These are phyloP conservation scores for Chirona hameri DNA, from an alignment of 2,888 invertebrate species.

Conservation along the genomic window DNA sequence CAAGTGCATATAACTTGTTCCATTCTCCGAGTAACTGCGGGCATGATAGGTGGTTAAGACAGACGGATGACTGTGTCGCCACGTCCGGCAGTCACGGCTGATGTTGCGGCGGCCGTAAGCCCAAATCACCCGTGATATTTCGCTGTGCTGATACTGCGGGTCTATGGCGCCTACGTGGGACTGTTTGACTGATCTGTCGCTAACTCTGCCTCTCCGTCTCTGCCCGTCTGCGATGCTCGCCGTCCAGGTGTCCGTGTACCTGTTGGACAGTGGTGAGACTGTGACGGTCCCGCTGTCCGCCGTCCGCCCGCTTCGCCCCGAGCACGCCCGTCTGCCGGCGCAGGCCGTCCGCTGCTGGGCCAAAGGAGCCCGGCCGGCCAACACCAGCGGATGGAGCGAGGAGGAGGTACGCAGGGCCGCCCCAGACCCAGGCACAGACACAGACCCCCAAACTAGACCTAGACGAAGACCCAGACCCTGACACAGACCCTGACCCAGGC, in stretches of 20 bases:
- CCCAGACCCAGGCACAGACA: background rate
- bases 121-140: too few relatives aligned
- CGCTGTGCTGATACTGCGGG: too few relatives aligned
- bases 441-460: background rate
- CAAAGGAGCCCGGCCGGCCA: background rate
- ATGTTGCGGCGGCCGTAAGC: too few relatives aligned
- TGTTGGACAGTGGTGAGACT: slow-evolving; percentile 2
- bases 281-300: background rate
- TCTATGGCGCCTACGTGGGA: too few relatives aligned
- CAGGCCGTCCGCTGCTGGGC: slow-evolving; percentile 71
- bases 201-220: too few relatives aligned
- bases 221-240: too few relatives aligned
- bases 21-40: too few relatives aligned
- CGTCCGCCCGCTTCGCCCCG: background rate
- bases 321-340: slow-evolving; percentile 53
- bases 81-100: too few relatives aligned
- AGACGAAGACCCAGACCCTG: background rate
- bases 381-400: background rate
- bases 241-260: background rate
- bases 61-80: too few relatives aligned
- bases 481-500: background rate
- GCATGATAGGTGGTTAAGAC: too few relatives aligned
- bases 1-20: too few relatives aligned
- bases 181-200: too few relatives aligned
- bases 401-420: background rate